phyloP scores from a whole-genome alignment of 2,888 invertebrate species.

The Tachina fera region DNA sequence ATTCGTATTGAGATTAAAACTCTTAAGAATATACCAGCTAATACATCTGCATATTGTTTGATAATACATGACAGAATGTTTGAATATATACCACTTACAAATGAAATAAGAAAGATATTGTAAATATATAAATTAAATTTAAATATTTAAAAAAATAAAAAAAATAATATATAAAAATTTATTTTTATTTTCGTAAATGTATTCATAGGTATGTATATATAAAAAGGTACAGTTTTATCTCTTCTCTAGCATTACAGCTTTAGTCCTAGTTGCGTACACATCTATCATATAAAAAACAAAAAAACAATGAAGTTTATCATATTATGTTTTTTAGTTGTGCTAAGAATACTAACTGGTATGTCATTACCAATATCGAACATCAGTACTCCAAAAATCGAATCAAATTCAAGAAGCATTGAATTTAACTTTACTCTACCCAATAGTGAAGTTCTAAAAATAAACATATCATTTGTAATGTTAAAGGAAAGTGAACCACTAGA shows the following conservation, averaged over 20 bases:
- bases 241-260: constrained; percentile 1
- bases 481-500: constrained; percentile 3
- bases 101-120: constrained; percentile 35
- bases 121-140: neutral
- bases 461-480: constrained; percentile 21
- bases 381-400: neutral
- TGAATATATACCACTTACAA: constrained; percentile 20
- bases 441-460: constrained; percentile 18
- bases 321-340: neutral
- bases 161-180: too few relatives aligned
- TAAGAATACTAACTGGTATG: neutral
- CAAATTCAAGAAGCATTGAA: neutral
- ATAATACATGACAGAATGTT: constrained; percentile 43
- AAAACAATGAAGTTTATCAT: constrained; percentile 2
- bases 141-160: too few relatives aligned
- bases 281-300: neutral
- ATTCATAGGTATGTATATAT: neutral
- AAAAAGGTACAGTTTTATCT: neutral
- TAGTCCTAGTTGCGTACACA: neutral
- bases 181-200: constrained; percentile 7
- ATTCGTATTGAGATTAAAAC: constrained; percentile 40
- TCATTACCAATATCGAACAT: neutral
- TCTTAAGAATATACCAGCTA: constrained; percentile 21
- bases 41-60: constrained; percentile 46
- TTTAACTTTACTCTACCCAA: constrained; percentile 35